Evolutionary conservation across 2,113 vertebrate genomes (phyloP), one percentile per base, ranked within the genome.

Genomic region (Halichoerus grypus): DNA sequence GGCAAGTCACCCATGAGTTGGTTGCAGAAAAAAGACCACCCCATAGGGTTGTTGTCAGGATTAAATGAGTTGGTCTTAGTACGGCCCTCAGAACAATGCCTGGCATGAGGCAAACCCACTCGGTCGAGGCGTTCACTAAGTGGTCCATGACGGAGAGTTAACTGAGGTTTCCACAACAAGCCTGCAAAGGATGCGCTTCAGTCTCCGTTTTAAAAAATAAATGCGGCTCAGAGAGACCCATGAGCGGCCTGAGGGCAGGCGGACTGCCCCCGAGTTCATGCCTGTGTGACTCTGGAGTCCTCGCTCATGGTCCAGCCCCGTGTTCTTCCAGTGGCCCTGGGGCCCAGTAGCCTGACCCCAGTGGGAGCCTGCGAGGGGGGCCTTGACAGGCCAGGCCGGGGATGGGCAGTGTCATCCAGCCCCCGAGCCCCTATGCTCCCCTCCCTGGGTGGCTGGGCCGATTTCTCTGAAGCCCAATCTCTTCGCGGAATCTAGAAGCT

Each of bases 51-150:
- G 53, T 18, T 59, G 4, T 85, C 80, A n/a, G 39, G 46, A 87
- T 81, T 63, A 53, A 59, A 65, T 82, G 88, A 80, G 33, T 65
- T 92, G 22, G 51, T 96, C 63, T 96, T 46, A 55, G 63, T 55
- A 57, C 55, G 91, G 53, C 21, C 69, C 59, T 51, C 84, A 74
- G 57, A 46, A 33, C 49, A 74, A 51, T 19, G 8, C 76, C 55
- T 84, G 84, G 88, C 46, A 61, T 36, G 15, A 26, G 21, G 69
- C 59, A 63, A 61, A 46, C n/a, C n/a, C 16, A 8, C 67, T 36
- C 19, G 36, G 0, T 33, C 7, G 4, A 76, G 57, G 12, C 19
- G 22, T 39, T 69, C 22, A 39, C 83, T 49, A 55, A 67, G n/a
- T 42, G 79, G 15, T 18, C 53, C 42, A n/a, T 69, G 61, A 87